Conservation (phyloP, 2,113 vertebrate genomes). For the Turdus rufiventris region DNA sequence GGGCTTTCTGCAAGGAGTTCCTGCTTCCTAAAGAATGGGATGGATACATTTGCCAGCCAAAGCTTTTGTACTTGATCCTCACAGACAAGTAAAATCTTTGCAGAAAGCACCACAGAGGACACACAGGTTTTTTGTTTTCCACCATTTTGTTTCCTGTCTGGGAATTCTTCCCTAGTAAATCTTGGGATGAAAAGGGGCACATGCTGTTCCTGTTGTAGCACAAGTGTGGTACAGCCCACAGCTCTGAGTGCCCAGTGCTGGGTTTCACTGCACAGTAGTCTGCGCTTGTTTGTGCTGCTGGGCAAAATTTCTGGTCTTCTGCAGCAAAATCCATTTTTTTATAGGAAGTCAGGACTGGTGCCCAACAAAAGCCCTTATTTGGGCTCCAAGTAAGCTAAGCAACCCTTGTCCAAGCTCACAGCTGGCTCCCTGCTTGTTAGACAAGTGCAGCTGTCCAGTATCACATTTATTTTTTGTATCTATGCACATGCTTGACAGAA, state of each 20-base stretch:
- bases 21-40: rapidly evolving
- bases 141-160: neutral
- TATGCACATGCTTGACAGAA: neutral
- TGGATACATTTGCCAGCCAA: neutral
- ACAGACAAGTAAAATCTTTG: neutral
- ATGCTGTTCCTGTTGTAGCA: neutral
- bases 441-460: neutral
- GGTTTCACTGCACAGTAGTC: neutral
- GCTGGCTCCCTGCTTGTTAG: neutral
- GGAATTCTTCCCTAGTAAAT: neutral
- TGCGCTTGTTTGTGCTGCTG: neutral
- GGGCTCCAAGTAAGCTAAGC: neutral
- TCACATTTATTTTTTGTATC: neutral
- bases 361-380: neutral
- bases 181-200: neutral
- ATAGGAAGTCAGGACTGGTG: neutral
- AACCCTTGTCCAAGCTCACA: neutral
- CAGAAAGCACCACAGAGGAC: neutral
- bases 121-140: neutral
- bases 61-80: neutral
- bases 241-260: neutral
- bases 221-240: neutral
- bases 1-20: neutral
- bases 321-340: neutral
- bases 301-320: neutral